Percentiles rank a stretch among this genome's conserved stretches.
Evolutionary conservation across 2,113 vertebrate species (phyloP).

Genomic region (Myxocyprinus asiaticus): DNA sequence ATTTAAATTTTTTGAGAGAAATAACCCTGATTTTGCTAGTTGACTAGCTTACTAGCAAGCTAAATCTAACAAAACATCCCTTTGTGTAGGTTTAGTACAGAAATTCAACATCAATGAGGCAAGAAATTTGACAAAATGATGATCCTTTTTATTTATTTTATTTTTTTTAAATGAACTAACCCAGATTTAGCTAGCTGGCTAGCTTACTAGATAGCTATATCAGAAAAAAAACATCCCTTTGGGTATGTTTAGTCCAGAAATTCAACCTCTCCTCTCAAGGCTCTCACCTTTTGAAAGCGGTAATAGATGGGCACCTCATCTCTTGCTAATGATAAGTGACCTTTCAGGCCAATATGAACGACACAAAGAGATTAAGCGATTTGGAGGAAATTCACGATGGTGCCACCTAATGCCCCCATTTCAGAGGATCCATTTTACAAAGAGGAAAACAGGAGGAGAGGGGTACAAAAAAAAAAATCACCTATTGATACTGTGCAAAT

Average conservation of each 20-base stretch:
- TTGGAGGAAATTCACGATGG: constrained; percentile 59
- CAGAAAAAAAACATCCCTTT: too few relatives aligned
- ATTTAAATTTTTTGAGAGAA: too few relatives aligned
- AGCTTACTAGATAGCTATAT: too few relatives aligned
- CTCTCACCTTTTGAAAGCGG: constrained; percentile 9
- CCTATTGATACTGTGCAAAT: constrained; percentile 70
- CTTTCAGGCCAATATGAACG: constrained; percentile 54
- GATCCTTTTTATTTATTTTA: too few relatives aligned
- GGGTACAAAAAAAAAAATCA: constrained; percentile 53
- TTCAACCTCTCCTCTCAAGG: constrained; percentile 8
- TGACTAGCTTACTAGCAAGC: too few relatives aligned
- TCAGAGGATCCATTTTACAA: constrained; percentile 50
- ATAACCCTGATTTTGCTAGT: too few relatives aligned
- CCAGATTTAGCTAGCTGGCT: too few relatives aligned
- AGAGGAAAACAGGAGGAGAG: constrained; percentile 43
- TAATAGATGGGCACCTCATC: constrained; percentile 64
- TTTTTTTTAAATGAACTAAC: too few relatives aligned
- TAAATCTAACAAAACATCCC: too few relatives aligned
- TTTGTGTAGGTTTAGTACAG: too few relatives aligned
- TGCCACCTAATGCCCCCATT: constrained; percentile 52
- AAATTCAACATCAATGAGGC: too few relatives aligned
- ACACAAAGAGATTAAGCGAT: constrained; percentile 59
- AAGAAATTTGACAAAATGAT: too few relatives aligned
- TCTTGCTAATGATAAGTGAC: constrained; percentile 68
- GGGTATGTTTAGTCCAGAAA: neutral